A percentile compares a stretch with the other conserved stretches of the same genome.
Evolutionary conservation across 2,113 vertebrate genomes (phyloP).

Genomic region (Chionodraco myersi): DNA sequence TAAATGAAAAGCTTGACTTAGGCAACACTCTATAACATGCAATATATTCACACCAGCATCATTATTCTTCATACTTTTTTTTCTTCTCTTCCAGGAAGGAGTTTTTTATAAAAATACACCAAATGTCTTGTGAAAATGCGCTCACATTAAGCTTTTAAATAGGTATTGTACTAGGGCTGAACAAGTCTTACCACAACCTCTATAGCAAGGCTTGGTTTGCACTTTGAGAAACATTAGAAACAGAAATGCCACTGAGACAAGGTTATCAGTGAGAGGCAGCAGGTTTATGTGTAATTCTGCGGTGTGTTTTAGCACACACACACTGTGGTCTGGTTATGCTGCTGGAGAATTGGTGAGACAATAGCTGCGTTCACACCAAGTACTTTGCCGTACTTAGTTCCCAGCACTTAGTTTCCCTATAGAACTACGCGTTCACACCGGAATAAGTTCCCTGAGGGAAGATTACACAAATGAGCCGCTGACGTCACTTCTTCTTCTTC

Average conservation of each 20-base stretch:
- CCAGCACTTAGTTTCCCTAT: too few relatives aligned
- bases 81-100: slow-evolving; percentile 14
- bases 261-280: slow-evolving; percentile 31
- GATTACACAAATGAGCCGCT: too few relatives aligned
- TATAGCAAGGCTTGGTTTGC: not conserved
- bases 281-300: slow-evolving; percentile 17
- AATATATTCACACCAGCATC: slow-evolving; percentile 65
- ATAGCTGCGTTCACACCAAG: too few relatives aligned
- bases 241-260: slow-evolving; percentile 9
- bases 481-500: too few relatives aligned
- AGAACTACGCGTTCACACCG: too few relatives aligned
- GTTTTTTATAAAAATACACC: slow-evolving; percentile 19
- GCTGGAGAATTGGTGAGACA: slow-evolving; percentile 73
- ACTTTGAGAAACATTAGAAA: not conserved
- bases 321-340: slow-evolving; percentile 79
- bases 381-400: too few relatives aligned
- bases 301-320: slow-evolving; percentile 76
- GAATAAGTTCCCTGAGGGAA: too few relatives aligned
- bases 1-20: slow-evolving; percentile 53
- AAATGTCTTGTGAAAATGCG: slow-evolving; percentile 3
- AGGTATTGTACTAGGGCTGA: slow-evolving; percentile 1
- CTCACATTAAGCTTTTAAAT: not conserved
- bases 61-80: slow-evolving; percentile 21
- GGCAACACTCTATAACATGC: slow-evolving; percentile 59
- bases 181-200: not conserved